Evolutionary conservation across 2,888 invertebrate genomes (phyloP).

Genomic region (Mesoligia furuncula): DNA sequence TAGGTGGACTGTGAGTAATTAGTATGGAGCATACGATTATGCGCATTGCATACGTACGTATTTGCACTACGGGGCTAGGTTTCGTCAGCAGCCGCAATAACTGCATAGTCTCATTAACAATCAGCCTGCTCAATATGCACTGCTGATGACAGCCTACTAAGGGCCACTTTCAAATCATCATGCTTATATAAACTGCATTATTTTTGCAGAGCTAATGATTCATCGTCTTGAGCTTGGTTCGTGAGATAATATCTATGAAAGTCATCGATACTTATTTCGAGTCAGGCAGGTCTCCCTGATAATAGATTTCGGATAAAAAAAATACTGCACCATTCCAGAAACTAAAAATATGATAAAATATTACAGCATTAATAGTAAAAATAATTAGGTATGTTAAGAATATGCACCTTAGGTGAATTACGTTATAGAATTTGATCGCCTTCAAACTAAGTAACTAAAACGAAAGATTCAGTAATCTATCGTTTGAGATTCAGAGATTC

Average conservation of each 20-base stretch:
- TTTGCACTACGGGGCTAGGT: slow-evolving; percentile 33
- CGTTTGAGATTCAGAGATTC: no score
- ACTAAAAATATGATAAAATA: neutral
- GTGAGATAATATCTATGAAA: neutral
- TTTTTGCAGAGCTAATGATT: neutral
- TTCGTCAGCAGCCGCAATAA: slow-evolving; percentile 48
- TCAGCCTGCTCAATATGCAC: slow-evolving; percentile 13
- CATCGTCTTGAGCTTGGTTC: neutral
- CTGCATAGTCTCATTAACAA: slow-evolving; percentile 18
- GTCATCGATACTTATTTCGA: neutral
- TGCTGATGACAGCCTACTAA: neutral
- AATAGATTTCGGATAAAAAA: neutral
- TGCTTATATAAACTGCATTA: neutral
- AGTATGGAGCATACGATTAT: slow-evolving; percentile 49
- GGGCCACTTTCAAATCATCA: neutral
- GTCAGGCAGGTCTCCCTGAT: neutral
- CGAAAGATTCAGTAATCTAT: no score
- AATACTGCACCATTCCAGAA: neutral
- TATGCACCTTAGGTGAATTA: neutral
- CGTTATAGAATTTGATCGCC: neutral
- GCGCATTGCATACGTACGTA: slow-evolving; percentile 33
- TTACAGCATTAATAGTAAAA: no score
- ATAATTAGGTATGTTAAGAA: neutral
- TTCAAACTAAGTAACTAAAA: neutral
- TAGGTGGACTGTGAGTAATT: slow-evolving; percentile 28